phyloP scores from a whole-genome alignment of 2,797 vertebrate genomes.

The Cryptoprocta ferox region DNA sequence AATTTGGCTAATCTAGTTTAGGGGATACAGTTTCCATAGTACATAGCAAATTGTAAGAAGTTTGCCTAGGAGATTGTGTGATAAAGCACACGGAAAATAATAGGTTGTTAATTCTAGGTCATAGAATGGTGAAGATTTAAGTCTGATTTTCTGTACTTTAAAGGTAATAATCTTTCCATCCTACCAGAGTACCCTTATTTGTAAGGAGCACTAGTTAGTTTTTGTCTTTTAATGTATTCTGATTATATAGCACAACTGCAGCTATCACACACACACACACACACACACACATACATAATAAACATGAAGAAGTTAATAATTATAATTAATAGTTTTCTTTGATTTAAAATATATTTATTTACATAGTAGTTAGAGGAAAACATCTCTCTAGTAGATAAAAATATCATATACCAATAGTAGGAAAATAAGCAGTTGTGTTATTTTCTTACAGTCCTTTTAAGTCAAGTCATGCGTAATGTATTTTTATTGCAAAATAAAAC shows the following conservation, averaged over 20 bases:
- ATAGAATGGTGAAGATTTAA: neutral
- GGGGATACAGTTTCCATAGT: neutral
- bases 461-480: constrained; percentile 36
- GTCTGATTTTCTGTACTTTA: neutral
- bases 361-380: neutral
- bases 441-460: neutral
- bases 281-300: neutral
- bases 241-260: neutral
- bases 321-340: neutral
- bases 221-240: neutral
- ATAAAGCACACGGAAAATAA: neutral
- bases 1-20: neutral
- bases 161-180: neutral
- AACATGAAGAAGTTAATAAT: neutral
- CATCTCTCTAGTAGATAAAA: neutral
- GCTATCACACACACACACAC: neutral
- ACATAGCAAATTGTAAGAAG: neutral
- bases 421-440: neutral
- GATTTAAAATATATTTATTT: constrained; percentile 16
- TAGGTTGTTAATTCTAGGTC: neutral
- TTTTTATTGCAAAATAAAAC: neutral
- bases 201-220: neutral
- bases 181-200: neutral
- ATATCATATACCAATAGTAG: neutral
- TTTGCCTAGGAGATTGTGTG: neutral